These are phyloP conservation scores for Carassius auratus DNA, from an alignment of 2,113 vertebrate species.

Conservation along the genomic window DNA sequence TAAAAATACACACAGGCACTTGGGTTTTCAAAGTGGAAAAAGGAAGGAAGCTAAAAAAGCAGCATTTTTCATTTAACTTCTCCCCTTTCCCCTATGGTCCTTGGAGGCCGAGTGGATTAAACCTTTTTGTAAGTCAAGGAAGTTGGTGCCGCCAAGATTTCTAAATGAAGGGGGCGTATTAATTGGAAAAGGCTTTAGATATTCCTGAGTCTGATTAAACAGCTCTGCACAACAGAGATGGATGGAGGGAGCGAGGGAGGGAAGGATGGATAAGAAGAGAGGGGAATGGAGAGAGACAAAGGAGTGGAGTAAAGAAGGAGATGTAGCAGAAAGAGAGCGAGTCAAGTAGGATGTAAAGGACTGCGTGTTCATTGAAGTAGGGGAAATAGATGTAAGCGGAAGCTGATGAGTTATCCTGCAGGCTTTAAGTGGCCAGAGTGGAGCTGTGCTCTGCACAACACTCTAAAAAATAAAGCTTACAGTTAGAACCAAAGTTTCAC, in stretches of 20 bases:
- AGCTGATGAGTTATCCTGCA: constrained; percentile 66
- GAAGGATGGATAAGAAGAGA: neutral
- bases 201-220: constrained; percentile 76
- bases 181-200: constrained; percentile 76
- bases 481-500: neutral
- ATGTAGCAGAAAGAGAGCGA: constrained; percentile 19
- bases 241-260: neutral
- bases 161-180: constrained; percentile 62
- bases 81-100: constrained; percentile 21
- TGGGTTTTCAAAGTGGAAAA: constrained; percentile 66
- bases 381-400: constrained; percentile 58
- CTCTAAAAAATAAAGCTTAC: neutral
- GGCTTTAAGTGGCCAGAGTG: constrained; percentile 50
- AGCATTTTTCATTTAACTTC: constrained; percentile 59
- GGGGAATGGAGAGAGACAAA: neutral
- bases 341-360: constrained; percentile 47
- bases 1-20: constrained; percentile 71
- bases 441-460: constrained; percentile 31
- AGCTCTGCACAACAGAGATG: constrained; percentile 65
- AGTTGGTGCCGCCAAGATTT: constrained; percentile 44
- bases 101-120: constrained; percentile 49
- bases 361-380: constrained; percentile 39
- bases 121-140: constrained; percentile 48
- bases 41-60: constrained; percentile 55
- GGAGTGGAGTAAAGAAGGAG: constrained; percentile 55